A percentile compares a stretch with the other conserved stretches of the same genome.
Evolutionary conservation across 2,797 vertebrate genomes (phyloP).

Genomic region (Sebastes kiyomatsui): DNA sequence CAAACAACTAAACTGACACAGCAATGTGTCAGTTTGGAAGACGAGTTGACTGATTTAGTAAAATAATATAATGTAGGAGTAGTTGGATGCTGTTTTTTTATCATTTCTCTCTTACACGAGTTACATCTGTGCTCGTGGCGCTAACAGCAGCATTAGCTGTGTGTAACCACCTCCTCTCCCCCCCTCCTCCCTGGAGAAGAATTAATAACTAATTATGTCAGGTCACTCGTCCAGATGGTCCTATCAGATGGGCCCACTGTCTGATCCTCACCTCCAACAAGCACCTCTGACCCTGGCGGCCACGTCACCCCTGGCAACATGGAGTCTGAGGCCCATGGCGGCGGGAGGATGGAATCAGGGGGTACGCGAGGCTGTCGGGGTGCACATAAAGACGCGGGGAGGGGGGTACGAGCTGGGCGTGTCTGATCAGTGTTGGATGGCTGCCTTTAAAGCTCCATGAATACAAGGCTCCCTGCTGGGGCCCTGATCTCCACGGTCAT

Average conservation of each 20-base stretch:
- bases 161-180: conserved; percentile 33
- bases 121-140: conserved; percentile 32
- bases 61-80: neutral
- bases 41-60: neutral
- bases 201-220: conserved; percentile 99
- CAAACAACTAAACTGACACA: neutral
- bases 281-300: conserved; percentile 93
- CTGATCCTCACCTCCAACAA: conserved; percentile 94
- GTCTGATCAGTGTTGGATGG: conserved; percentile 91
- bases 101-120: conserved; percentile 8
- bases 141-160: conserved; percentile 53
- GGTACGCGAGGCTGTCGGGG: conserved; percentile 37
- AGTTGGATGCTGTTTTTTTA: neutral
- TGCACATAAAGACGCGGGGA: conserved; percentile 44
- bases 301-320: conserved; percentile 93
- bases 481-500: conserved; percentile 88
- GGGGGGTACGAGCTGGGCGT: conserved; percentile 82
- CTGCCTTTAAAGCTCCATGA: conserved; percentile 94
- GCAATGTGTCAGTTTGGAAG: too few species aligned
- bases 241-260: conserved; percentile 96
- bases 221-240: conserved; percentile 99
- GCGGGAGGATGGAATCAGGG: conserved; percentile 45
- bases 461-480: conserved; percentile 92
- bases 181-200: conserved; percentile 82
- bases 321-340: conserved; percentile 76